phyloP scores from a whole-genome alignment of 1,140 invertebrate species.

The Temnothorax curvispinosus region DNA sequence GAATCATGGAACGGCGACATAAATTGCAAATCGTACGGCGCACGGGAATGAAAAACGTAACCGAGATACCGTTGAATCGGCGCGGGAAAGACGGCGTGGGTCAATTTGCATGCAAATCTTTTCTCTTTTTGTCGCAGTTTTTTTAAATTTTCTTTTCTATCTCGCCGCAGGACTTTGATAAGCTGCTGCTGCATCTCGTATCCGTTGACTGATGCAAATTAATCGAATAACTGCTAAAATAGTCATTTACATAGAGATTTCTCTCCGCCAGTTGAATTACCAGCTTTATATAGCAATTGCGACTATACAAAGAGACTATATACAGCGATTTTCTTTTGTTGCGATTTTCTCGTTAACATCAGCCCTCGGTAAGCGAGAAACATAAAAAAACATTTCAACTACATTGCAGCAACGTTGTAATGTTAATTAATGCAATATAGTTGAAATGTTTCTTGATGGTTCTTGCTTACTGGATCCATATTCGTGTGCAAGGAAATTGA shows the following conservation, averaged over 20 bases:
- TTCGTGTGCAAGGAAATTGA: background rate
- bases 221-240: background rate
- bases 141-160: background rate
- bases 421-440: no score
- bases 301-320: background rate
- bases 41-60: conserved; percentile 5
- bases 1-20: background rate
- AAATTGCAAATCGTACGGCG: conserved; percentile 9
- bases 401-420: no score
- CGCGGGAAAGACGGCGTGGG: background rate
- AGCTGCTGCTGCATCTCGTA: background rate
- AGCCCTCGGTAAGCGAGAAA: no score
- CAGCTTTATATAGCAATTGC: background rate
- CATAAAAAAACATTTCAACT: no score
- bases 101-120: background rate
- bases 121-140: background rate
- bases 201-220: conserved; percentile 11
- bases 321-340: background rate
- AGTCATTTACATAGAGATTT: conserved; percentile 10
- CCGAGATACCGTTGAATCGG: background rate
- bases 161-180: background rate
- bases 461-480: background rate
- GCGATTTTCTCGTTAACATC: background rate
- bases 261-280: conserved; percentile 8
- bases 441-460: no score